These are phyloP conservation scores for Cottus gobio DNA, from an alignment of 2,113 vertebrate genomes.

Conservation along the genomic window DNA sequence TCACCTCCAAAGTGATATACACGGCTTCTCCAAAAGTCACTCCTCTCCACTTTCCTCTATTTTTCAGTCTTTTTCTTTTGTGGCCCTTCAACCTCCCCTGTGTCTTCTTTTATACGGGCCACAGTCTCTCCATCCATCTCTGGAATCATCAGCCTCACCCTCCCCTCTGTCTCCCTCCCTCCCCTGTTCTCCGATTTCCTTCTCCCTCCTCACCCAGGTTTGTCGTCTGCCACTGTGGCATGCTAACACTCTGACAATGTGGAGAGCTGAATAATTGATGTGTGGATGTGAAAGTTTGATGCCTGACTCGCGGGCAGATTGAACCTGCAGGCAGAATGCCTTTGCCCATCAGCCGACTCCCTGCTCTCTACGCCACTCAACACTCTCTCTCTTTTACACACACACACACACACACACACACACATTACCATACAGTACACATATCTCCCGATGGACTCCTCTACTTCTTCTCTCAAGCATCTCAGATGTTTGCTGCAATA, in stretches of 20 bases:
- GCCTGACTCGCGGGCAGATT: conserved; percentile 82
- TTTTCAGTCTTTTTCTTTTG: not conserved
- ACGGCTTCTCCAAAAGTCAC: not conserved
- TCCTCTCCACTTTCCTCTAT: not conserved
- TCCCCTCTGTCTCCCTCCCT: conserved; percentile 7
- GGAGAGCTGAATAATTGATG: conserved; percentile 82
- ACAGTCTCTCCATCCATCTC: conserved; percentile 29
- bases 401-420: conserved; percentile 31
- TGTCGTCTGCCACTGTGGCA: conserved; percentile 76
- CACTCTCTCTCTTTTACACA: conserved; percentile 29
- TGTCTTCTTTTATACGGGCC: not conserved
- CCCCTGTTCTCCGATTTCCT: conserved; percentile 33
- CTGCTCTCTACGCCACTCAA: conserved; percentile 60
- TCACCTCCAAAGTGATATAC: not conserved
- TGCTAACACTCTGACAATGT: conserved; percentile 76
- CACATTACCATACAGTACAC: conserved; percentile 55
- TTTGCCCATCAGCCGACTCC: conserved; percentile 76
- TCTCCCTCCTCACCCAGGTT: conserved; percentile 55
- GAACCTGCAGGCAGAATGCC: conserved; percentile 80
- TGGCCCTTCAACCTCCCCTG: not conserved
- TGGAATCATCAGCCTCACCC: conserved; percentile 14
- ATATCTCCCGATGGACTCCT: conserved; percentile 53
- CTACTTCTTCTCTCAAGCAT: conserved; percentile 53
- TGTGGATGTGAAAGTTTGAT: conserved; percentile 84
- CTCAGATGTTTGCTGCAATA: conserved; percentile 69